Evolutionary conservation across 2,113 vertebrate species (phyloP), one percentile per base, ranked within the genome.

Genomic region (Dasyprocta punctata): DNA sequence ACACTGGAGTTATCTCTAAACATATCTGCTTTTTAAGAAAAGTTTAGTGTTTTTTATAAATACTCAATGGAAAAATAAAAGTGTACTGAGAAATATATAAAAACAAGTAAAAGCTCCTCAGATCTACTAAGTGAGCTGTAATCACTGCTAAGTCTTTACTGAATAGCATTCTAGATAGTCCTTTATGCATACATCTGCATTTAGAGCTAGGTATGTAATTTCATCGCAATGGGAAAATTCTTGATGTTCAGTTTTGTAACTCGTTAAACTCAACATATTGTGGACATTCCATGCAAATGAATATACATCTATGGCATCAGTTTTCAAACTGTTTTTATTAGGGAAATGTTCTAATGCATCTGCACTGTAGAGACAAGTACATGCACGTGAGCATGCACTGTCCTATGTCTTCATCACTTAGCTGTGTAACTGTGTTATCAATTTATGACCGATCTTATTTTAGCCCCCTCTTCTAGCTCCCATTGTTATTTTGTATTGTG

Each of bases 21-120:
- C 44, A 71, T 69, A 22, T 86, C 58, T 78, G 33, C 36, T 86
- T 90, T 87, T 83, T 58, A 36, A 94, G 81, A 65, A 85, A 54
- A 77, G 3, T 14, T 88, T 83, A 52, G 69, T 82, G 5, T 82
- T 86, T 96, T 78, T 41, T 83, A 60, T 82, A 87, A 71, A 75
- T 75, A 75, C 11, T 83, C 30, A 14, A 5, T n/a, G 44, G 75
- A 52, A 65, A 90, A 78, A 80, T 41, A 77, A 47, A 85, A 91
- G 22, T 26, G 6, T 78, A 30, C 54, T 71, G 52, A 75, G 67
- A 56, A 97, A 52, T 61, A 49, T 20, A 44, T 24, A 44, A 82
- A 26, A 75, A 56, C 47, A 44, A 75, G 69, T 60, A 56, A 67
- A 93, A 60, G n/a, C 28, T 82, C 49, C 44, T 89, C 12, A 89